Percentiles rank a stretch among this genome's conserved stretches.
Conservation (phyloP, 2,113 vertebrate genomes). For the Nettapus auritus region DNA sequence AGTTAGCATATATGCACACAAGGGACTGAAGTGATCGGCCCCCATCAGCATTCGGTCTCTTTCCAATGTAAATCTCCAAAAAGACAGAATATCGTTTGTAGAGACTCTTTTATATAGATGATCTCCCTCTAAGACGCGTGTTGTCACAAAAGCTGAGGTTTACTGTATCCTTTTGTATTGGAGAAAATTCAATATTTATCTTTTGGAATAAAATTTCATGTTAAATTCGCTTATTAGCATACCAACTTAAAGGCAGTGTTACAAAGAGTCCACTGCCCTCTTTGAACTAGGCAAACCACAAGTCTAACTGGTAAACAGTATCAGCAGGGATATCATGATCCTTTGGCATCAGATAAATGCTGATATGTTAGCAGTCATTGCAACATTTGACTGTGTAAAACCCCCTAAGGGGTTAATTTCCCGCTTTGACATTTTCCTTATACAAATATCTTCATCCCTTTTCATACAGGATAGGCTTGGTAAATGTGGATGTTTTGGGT, state of each 20-base stretch:
- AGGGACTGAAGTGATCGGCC: not conserved
- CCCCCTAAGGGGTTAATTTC: conserved; percentile 37
- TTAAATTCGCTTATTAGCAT: not conserved
- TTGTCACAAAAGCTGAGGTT: not conserved
- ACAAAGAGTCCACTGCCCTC: not conserved
- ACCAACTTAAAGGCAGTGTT: not conserved
- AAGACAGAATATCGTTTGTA: not conserved
- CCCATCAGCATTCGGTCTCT: not conserved
- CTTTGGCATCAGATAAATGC: not conserved
- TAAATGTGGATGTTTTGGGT: conserved; percentile 22
- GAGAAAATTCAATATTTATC: not conserved
- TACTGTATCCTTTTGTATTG: not conserved
- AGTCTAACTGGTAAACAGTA: not conserved
- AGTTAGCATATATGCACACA: not conserved
- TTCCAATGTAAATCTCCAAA: not conserved
- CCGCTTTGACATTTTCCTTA: conserved; percentile 17
- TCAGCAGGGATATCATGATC: not conserved
- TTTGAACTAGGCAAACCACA: not conserved
- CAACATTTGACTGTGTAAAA: not conserved
- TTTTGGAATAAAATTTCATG: not conserved
- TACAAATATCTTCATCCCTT: conserved; percentile 2
- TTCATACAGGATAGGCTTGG: conserved; percentile 37
- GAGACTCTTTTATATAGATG: not conserved
- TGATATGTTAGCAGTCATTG: not conserved
- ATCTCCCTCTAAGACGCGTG: not conserved